Evolutionary conservation across 2,888 invertebrate species (phyloP).

Genomic region (Prenolepis imparis): DNA sequence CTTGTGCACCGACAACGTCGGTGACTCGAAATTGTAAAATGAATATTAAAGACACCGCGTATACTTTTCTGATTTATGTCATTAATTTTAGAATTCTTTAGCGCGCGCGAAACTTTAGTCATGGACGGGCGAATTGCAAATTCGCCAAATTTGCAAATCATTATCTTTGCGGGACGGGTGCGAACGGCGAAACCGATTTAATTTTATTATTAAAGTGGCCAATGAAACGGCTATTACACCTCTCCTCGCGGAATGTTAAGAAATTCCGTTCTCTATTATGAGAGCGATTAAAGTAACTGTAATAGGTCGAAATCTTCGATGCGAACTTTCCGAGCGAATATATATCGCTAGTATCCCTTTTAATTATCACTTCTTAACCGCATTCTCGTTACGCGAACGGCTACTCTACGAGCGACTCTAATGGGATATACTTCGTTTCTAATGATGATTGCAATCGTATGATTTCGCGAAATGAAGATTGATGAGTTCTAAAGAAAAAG

Average conservation of each 20-base stretch:
- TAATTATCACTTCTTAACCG: constrained; percentile 67
- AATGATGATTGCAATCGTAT: constrained; percentile 15
- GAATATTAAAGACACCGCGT: constrained; percentile 41
- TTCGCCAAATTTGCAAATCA: constrained; percentile 8
- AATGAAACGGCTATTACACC: constrained; percentile 19
- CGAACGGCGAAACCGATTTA: constrained; percentile 2
- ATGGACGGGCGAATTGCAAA: constrained; percentile 37
- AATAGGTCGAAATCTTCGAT: constrained; percentile 28
- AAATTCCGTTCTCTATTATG: constrained; percentile 41
- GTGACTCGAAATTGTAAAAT: constrained; percentile 42
- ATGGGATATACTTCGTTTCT: constrained; percentile 23
- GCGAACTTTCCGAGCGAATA: constrained; percentile 54
- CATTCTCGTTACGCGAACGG: constrained; percentile 43
- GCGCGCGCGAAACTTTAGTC: constrained; percentile 1
- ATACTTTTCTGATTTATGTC: constrained; percentile 39
- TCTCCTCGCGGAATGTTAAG: constrained; percentile 18
- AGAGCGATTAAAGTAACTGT: constrained; percentile 36
- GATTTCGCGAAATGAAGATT: neutral
- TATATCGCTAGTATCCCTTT: constrained; percentile 64
- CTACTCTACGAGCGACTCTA: constrained; percentile 23
- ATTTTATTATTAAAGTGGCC: constrained; percentile 50
- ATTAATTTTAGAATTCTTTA: constrained; percentile 41
- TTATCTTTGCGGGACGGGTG: neutral
- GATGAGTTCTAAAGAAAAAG: neutral
- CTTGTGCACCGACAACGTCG: constrained; percentile 16